Conservation (phyloP, 2,113 vertebrate genomes). For the Elgaria multicarinata region DNA sequence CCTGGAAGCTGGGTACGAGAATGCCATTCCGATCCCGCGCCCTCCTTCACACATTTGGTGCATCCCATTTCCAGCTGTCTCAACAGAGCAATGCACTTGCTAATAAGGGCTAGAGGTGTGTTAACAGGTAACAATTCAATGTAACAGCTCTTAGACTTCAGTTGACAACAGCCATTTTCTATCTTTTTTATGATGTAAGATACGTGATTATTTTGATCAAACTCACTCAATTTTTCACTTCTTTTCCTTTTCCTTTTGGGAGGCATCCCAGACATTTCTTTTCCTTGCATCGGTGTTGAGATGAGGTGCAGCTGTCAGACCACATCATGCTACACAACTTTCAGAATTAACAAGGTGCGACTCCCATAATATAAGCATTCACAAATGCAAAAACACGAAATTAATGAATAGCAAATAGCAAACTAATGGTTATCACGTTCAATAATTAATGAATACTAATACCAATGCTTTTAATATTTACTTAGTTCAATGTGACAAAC, state of each 20-base stretch:
- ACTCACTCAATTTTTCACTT: background rate
- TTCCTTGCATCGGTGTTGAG: background rate
- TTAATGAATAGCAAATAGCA: conserved; percentile 12
- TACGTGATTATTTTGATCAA: background rate
- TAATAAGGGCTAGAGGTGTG: no score
- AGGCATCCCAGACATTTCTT: background rate
- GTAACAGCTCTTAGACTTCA: background rate
- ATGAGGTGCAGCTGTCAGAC: background rate
- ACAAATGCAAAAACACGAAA: background rate
- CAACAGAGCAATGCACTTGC: no score
- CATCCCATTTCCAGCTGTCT: background rate
- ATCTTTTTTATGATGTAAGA: no score
- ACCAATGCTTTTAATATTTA: conserved; percentile 8
- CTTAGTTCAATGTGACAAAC: background rate
- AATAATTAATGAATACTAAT: conserved; percentile 13
- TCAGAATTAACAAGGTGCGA: background rate
- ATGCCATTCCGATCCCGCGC: background rate
- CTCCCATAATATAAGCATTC: background rate
- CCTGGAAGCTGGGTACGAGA: no score
- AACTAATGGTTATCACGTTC: background rate
- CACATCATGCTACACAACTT: background rate
- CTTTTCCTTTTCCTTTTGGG: background rate
- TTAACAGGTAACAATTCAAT: no score
- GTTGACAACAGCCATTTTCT: background rate
- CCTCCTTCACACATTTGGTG: background rate